Percentiles rank a stretch among this genome's conserved stretches.
These are phyloP conservation scores for Xestobium rufovillosum DNA, from an alignment of 2,888 invertebrate species.

Conservation along the genomic window DNA sequence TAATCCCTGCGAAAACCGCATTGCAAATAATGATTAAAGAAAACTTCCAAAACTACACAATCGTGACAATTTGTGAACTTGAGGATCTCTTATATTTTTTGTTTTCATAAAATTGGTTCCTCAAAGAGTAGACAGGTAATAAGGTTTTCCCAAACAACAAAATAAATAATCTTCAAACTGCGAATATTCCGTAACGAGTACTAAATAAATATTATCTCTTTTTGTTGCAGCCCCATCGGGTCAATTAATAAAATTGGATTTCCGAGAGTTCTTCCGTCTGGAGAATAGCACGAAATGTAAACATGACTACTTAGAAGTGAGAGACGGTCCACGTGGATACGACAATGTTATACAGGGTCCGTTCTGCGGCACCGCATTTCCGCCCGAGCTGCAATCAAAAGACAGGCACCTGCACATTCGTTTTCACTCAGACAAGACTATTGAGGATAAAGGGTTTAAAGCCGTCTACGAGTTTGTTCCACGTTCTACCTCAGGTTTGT, in stretches of 20 bases:
- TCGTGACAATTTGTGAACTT: too few species aligned
- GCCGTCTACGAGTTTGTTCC: constrained; percentile 65
- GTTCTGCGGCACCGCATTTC: constrained; percentile 66
- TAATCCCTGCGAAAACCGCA: too few species aligned
- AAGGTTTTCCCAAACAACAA: too few species aligned
- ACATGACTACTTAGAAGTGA: constrained; percentile 75
- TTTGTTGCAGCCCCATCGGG: constrained; percentile 51
- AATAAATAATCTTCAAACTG: too few species aligned
- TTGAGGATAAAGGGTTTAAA: constrained; percentile 70
- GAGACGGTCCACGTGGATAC: constrained; percentile 75
- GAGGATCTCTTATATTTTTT: too few species aligned
- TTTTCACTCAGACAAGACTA: constrained; percentile 73
- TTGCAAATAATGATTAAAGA: too few species aligned
- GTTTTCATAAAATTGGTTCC: too few species aligned
- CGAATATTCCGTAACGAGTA: too few species aligned
- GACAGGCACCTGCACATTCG: constrained; percentile 70
- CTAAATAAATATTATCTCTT: constrained; percentile 1
- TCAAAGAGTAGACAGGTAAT: too few species aligned
- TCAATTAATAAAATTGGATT: constrained; percentile 65
- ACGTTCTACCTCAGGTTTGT: constrained; percentile 52
- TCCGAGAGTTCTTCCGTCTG: constrained; percentile 70
- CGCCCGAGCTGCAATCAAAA: constrained; percentile 64
- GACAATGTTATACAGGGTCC: constrained; percentile 54
- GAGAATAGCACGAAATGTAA: constrained; percentile 61
- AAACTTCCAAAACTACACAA: too few species aligned